Base-by-base conservation (phyloP, 2,797 vertebrate species). In the Okamejei kenojei region DNA sequence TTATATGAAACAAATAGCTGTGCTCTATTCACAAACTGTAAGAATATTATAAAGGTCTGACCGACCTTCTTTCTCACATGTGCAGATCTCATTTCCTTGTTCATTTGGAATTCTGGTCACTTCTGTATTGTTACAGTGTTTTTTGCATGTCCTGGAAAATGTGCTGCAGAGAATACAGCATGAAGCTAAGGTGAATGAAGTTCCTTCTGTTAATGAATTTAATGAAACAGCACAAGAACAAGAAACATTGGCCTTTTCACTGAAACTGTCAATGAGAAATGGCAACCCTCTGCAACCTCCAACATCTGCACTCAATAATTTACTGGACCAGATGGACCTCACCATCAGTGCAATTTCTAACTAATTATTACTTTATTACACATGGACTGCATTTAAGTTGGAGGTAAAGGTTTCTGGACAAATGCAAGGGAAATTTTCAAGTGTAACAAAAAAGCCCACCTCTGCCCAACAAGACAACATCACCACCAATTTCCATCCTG, bases 1-100 rank as follows among this genome's bases (percentile, higher is more conserved):
- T 92, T 92, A 92, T 54, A 92, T n/a, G 71, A 92, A 74, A 76
- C 90, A 92, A 92, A 92, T 92, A 92, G 68, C 38, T 58, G 9
- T 26, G 54, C 35, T 76, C 90, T 58, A 38, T 58, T 92, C 90
- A 76, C 90, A 92, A 92, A 92, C 90, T 73, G 90, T 68, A 92
- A 73, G 73, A 92, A 92, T 91, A 54, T 73, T 54, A 76, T 35
- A 19, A 92, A 76, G 65, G 38, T 29, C 71, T 54, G 38, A 92
- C 11, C 10, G 29, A 74, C 68, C 21, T 92, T 38, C 71, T 92
- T 45, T 92, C 71, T 92, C 71, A 92, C 90, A 92, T 92, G 90
- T 92, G 90, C 38, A 92, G 29, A 92, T 23, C 90, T 92, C 90
- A 92, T 76, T 92, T 92, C 38, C 90, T 92, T 74, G 68, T 54